Percentiles rank a stretch among this genome's conserved stretches.
These are phyloP conservation scores for Tetragnatha montana DNA, from an alignment of 2,888 invertebrate genomes.

Conservation along the genomic window DNA sequence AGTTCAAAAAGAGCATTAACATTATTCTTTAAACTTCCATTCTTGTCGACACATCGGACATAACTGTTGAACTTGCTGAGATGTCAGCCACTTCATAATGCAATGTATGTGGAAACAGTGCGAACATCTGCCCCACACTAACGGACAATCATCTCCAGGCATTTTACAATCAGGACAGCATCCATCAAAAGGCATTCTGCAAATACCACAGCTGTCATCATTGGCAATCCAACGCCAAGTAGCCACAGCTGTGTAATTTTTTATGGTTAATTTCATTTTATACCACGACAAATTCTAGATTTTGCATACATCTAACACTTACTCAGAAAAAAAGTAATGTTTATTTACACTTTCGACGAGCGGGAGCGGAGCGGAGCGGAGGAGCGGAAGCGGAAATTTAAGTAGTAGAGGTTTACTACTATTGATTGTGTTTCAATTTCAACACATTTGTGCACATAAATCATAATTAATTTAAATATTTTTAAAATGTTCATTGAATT, in stretches of 20 bases:
- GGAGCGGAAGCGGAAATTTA: too few species aligned
- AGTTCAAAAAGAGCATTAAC: not conserved
- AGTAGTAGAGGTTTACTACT: too few species aligned
- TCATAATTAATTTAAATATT: too few species aligned
- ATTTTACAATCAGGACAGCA: constrained; percentile 98
- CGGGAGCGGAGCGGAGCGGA: too few species aligned
- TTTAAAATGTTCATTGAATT: too few species aligned
- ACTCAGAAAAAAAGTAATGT: too few species aligned
- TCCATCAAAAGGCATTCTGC: constrained; percentile 98
- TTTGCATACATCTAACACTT: too few species aligned
- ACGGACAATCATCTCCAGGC: constrained; percentile 97
- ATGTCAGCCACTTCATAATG: constrained; percentile 99
- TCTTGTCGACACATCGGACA: constrained; percentile 96
- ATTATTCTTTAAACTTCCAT: constrained; percentile 94
- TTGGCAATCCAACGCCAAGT: constrained; percentile 99
- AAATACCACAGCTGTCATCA: constrained; percentile 99
- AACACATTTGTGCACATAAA: too few species aligned
- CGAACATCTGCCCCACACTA: constrained; percentile 99
- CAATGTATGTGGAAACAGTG: constrained; percentile 99
- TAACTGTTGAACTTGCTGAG: constrained; percentile 79
- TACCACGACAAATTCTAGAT: too few species aligned
- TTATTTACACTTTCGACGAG: too few species aligned
- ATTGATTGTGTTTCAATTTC: too few species aligned
- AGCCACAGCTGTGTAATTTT: constrained; percentile 91
- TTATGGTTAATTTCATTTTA: constrained; percentile 55